phyloP scores from a whole-genome alignment of 2,113 vertebrate species.

The Erythrolamprus reginae region DNA sequence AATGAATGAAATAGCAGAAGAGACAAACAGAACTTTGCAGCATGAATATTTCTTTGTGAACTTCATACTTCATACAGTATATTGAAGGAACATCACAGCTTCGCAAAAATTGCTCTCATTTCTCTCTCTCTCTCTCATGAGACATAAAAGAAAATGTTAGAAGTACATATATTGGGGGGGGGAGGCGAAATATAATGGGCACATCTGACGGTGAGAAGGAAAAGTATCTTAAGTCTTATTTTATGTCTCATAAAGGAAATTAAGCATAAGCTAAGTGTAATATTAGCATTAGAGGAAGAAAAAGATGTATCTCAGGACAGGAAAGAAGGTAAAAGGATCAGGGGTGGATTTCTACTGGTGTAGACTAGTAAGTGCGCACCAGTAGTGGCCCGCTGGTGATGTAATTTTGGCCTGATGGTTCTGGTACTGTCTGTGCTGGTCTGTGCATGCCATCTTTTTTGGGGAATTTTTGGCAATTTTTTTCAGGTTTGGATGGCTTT shows the following conservation, averaged over 20 bases:
- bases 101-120: neutral
- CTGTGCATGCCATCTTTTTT: too few species aligned
- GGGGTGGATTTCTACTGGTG: too few species aligned
- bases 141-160: neutral
- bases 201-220: neutral
- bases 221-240: neutral
- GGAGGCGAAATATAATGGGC: neutral
- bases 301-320: neutral
- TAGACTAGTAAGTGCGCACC: too few species aligned
- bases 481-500: too few species aligned
- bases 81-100: too few species aligned
- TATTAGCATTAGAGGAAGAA: neutral
- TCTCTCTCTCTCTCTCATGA: neutral
- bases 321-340: neutral
- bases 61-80: too few species aligned
- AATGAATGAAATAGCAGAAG: neutral
- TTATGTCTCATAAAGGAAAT: neutral
- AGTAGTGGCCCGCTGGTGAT: too few species aligned
- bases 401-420: too few species aligned
- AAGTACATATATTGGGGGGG: neutral
- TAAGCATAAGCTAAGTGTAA: neutral
- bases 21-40: neutral
- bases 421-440: too few species aligned
- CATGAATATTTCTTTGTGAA: neutral
- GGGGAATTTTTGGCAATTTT: too few species aligned